Percentiles rank a stretch among this genome's conserved stretches.
These are phyloP conservation scores for Hydriomena furcata DNA, from an alignment of 2,888 invertebrate species.

Conservation along the genomic window DNA sequence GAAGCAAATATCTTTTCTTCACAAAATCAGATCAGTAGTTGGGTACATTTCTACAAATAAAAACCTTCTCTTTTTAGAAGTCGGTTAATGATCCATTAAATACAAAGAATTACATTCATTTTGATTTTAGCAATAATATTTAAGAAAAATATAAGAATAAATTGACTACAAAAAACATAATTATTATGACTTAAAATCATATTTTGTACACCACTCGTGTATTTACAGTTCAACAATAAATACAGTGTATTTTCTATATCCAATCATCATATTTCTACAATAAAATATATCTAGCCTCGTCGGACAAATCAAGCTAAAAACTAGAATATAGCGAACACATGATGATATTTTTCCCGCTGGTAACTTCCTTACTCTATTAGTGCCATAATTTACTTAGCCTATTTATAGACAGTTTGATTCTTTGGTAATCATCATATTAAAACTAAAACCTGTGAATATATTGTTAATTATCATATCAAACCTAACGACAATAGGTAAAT, in stretches of 20 bases:
- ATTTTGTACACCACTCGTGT: not conserved
- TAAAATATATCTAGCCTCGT: not conserved
- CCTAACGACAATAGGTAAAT: too few species aligned
- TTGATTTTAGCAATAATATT: not conserved
- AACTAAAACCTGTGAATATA: too few species aligned
- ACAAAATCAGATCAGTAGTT: not conserved
- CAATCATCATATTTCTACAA: not conserved
- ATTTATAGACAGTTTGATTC: too few species aligned
- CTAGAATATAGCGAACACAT: too few species aligned
- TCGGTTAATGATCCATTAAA: too few species aligned
- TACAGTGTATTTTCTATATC: not conserved
- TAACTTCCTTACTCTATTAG: too few species aligned
- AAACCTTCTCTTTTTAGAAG: too few species aligned
- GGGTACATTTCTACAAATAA: not conserved
- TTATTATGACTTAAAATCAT: not conserved
- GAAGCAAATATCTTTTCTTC: slow-evolving; percentile 1
- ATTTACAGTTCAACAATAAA: slow-evolving; percentile 7
- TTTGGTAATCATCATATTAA: too few species aligned
- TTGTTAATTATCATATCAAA: too few species aligned
- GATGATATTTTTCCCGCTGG: too few species aligned
- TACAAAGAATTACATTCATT: slow-evolving; percentile 3
- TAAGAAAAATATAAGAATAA: slow-evolving; percentile 16
- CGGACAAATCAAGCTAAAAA: not conserved
- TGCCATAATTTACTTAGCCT: too few species aligned
- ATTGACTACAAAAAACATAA: slow-evolving; percentile 18